Conservation (phyloP, 2,888 invertebrate genomes). For the Zootermopsis nevadensis region DNA sequence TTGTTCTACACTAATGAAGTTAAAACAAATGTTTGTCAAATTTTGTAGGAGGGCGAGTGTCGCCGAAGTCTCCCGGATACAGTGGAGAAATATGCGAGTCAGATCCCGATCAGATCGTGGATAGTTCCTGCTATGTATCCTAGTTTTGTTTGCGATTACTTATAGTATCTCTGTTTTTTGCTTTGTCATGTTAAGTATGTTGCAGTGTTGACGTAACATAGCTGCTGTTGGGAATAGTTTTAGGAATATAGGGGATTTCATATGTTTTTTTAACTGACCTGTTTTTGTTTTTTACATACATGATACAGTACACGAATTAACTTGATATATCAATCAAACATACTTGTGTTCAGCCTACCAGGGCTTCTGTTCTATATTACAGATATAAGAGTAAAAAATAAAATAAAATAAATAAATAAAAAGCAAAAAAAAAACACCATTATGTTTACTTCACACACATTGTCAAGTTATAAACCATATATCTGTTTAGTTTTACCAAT, state of each 20-base stretch:
- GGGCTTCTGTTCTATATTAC: slow-evolving; percentile 25
- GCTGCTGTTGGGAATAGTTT: slow-evolving; percentile 35
- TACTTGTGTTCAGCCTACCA: slow-evolving; percentile 44
- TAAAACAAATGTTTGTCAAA: not conserved
- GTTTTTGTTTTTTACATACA: not conserved
- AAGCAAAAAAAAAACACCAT: not conserved
- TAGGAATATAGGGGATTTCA: slow-evolving; percentile 28
- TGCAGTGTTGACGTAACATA: not conserved
- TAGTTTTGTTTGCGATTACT: no score
- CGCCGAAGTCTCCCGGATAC: no score
- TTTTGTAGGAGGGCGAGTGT: slow-evolving; percentile 1
- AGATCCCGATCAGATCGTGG: no score
- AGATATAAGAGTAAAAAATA: slow-evolving; percentile 3
- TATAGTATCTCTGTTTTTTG: no score
- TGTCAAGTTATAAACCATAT: not conserved
- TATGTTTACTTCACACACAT: not conserved
- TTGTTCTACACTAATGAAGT: no score
- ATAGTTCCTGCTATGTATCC: no score
- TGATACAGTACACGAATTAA: slow-evolving; percentile 9
- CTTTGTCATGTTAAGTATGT: no score
- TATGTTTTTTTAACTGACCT: slow-evolving; percentile 10
- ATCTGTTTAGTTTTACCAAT: not conserved
- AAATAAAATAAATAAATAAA: not conserved
- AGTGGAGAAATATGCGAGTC: not conserved
- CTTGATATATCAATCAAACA: slow-evolving; percentile 40